A percentile compares a stretch with the other conserved stretches of the same genome.
These are phyloP conservation scores for Drosophila phalerata DNA, from an alignment of 2,888 invertebrate species.

Conservation along the genomic window DNA sequence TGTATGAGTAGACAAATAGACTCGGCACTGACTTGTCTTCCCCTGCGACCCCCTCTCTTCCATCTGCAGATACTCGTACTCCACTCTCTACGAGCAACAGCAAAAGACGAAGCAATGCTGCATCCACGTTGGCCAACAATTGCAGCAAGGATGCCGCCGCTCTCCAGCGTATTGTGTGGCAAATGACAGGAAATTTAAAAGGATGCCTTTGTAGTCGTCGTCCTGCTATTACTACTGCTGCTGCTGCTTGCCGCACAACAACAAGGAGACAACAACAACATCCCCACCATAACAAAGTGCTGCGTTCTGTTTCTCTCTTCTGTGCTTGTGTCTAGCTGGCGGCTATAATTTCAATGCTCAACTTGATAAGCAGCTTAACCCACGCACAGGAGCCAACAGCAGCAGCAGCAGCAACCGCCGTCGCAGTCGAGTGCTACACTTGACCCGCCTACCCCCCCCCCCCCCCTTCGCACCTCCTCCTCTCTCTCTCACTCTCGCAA, in stretches of 20 bases:
- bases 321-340: constrained; percentile 76
- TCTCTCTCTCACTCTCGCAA: neutral
- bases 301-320: constrained; percentile 62
- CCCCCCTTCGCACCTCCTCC: neutral
- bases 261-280: constrained; percentile 49
- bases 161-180: constrained; percentile 80
- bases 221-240: constrained; percentile 35
- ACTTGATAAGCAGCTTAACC: constrained; percentile 81
- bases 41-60: neutral
- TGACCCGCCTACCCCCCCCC: constrained; percentile 48
- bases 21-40: constrained; percentile 60
- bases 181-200: constrained; percentile 82
- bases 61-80: neutral
- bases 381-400: constrained; percentile 55
- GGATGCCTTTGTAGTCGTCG: constrained; percentile 80
- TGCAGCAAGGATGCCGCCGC: constrained; percentile 66
- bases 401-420: constrained; percentile 26
- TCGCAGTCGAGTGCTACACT: constrained; percentile 54
- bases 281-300: constrained; percentile 71
- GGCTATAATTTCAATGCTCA: constrained; percentile 81
- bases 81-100: neutral
- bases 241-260: constrained; percentile 42
- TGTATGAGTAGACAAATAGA: constrained; percentile 69
- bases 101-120: constrained; percentile 33
- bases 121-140: constrained; percentile 60